Base-by-base conservation (phyloP, 2,113 vertebrate species). In the Azemiops feae region DNA sequence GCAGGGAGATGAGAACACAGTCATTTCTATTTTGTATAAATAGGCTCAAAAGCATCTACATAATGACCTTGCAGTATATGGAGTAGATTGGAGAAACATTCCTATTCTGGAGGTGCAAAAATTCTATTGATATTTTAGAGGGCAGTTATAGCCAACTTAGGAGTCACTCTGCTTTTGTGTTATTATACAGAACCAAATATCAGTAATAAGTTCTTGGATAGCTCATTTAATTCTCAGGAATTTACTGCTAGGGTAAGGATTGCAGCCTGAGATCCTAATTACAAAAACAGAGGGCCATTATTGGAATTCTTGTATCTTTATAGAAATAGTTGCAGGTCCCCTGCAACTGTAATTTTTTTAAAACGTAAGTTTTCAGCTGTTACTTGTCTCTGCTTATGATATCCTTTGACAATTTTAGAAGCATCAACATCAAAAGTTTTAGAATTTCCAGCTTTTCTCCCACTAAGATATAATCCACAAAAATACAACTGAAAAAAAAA, bases 21-120 rank as follows among this genome's bases (percentile, higher is more conserved):
- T 85, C 87, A 93, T n/a, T 93, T 93, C 47, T 81, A 9, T 85
- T 95, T 90, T 90, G 69, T 69, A 85, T 45, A 85, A 69, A 85
- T 43, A 81, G 39, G 92, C 0, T 54, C 30, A 93, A 93, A 89
- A 20, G 86, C 91, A 93, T 50, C 87, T 96, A 92, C 85, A 88
- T 1, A 18, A 86, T 94, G 88, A 94, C 87, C 85, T 94, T 95
- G 89, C 94, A 85, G 45, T 86, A 90, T 25, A 30, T 54, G 93
- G n/a, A 39, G 45, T 8, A 22, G 16, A 74, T 53, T 5, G 39
- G 10, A 94, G 45, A 91, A 93, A 93, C 90, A 43, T 95, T 20
- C 27, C 34, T 58, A 11, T 12, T 89, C 52, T 74, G 93, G 8
- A 92, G 12, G 12, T 9, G 9, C 87, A 90, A 95, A 58, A 94